Evolutionary conservation across 2,797 vertebrate species (phyloP).

Genomic region (Sebastes baramenuke): DNA sequence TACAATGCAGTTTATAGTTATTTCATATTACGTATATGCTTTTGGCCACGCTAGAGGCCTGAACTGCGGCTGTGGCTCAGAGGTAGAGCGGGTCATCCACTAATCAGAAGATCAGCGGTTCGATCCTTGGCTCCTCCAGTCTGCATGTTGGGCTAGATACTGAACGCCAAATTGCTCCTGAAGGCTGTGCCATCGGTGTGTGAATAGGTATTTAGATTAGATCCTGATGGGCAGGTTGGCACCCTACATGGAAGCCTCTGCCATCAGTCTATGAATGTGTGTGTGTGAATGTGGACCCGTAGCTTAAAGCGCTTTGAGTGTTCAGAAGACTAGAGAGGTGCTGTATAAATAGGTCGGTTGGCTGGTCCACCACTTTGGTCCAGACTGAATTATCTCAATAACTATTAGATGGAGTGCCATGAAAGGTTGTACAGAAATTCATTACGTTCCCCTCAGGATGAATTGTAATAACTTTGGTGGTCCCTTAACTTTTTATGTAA

Average conservation of each 20-base stretch:
- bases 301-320: too few relatives aligned
- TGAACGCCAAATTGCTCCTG: too few relatives aligned
- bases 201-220: too few relatives aligned
- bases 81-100: too few relatives aligned
- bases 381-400: neutral
- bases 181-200: too few relatives aligned
- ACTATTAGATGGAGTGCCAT: neutral
- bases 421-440: neutral
- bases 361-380: neutral
- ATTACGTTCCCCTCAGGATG: neutral
- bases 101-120: too few relatives aligned
- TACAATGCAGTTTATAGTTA: neutral
- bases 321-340: fast-evolving
- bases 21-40: neutral
- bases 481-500: neutral
- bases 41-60: neutral
- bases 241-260: too few relatives aligned
- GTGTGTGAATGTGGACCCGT: too few relatives aligned
- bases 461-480: neutral
- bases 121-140: too few relatives aligned
- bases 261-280: too few relatives aligned
- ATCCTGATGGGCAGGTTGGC: too few relatives aligned
- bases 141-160: too few relatives aligned
- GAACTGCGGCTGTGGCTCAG: neutral
- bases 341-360: neutral